A percentile compares a stretch with the other conserved stretches of the same genome.
Conservation (phyloP, 2,113 vertebrate genomes). For the Platycercus adscitus region DNA sequence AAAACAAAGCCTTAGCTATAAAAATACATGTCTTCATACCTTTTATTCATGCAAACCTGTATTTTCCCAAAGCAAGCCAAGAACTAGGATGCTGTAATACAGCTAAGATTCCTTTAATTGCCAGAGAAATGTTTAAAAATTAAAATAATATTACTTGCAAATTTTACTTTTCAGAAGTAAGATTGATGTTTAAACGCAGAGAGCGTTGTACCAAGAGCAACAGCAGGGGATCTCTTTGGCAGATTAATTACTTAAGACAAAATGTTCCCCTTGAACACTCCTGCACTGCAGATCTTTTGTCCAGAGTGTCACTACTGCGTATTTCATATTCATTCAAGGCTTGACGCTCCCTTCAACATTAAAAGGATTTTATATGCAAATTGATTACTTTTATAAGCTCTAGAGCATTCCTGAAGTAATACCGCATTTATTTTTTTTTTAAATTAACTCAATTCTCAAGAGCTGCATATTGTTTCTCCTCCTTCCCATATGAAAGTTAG, state of each 20-base stretch:
- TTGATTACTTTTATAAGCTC: conserved; percentile 67
- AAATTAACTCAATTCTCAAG: conserved; percentile 52
- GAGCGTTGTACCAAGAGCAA: conserved; percentile 61
- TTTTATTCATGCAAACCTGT: not conserved
- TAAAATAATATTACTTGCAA: conserved; percentile 55
- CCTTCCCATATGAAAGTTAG: not conserved
- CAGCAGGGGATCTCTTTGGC: conserved; percentile 60
- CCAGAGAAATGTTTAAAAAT: conserved; percentile 42
- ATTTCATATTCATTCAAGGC: conserved; percentile 61
- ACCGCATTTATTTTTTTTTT: not conserved
- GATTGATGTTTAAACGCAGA: conserved; percentile 60
- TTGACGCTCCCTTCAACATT: conserved; percentile 51
- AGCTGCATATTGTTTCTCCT: conserved; percentile 44
- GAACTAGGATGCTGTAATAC: conserved; percentile 24
- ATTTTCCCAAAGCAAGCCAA: conserved; percentile 19
- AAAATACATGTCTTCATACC: not conserved
- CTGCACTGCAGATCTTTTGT: conserved; percentile 72
- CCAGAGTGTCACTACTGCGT: conserved; percentile 56
- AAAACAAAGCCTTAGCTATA: not conserved
- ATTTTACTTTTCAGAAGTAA: conserved; percentile 64
- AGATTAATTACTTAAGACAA: conserved; percentile 74
- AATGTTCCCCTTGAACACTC: conserved; percentile 66
- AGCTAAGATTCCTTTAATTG: conserved; percentile 45
- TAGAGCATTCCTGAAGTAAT: conserved; percentile 51
- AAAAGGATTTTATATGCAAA: conserved; percentile 67